A percentile compares a stretch with the other conserved stretches of the same genome.
Evolutionary conservation across 1,140 invertebrate species (phyloP).

Genomic region (Tetraneura akinire): DNA sequence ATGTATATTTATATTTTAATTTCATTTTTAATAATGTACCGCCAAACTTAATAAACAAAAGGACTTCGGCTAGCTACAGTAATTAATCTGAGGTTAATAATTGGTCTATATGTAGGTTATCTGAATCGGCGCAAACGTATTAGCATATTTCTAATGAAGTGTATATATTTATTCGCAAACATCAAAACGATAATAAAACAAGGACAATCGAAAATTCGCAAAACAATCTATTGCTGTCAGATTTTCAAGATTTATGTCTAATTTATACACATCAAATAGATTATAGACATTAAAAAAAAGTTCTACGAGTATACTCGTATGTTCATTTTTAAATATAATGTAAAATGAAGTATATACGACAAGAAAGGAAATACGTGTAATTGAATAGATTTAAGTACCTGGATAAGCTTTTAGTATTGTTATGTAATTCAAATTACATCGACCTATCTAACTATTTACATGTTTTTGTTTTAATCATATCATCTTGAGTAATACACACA

Average conservation of each 20-base stretch:
- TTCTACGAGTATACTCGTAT: too few relatives aligned
- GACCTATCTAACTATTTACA: not conserved
- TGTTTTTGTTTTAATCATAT: not conserved
- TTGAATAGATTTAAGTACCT: not conserved
- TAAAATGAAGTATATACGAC: slow-evolving; percentile 9
- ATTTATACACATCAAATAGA: slow-evolving; percentile 26
- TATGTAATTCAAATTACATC: slow-evolving; percentile 23
- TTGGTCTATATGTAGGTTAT: slow-evolving; percentile 44
- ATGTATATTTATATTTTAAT: too few relatives aligned
- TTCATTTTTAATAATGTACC: too few relatives aligned
- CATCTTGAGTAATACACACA: not conserved
- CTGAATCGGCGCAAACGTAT: slow-evolving; percentile 35
- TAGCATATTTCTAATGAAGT: slow-evolving; percentile 7
- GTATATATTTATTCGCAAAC: slow-evolving; percentile 38
- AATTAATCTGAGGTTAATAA: slow-evolving; percentile 36
- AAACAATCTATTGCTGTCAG: not conserved
- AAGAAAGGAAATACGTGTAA: not conserved
- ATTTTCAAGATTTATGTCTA: slow-evolving; percentile 42
- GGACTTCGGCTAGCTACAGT: not conserved
- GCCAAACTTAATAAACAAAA: slow-evolving; percentile 25
- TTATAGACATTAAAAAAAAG: not conserved
- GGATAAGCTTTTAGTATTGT: not conserved
- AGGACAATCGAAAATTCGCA: slow-evolving; percentile 45
- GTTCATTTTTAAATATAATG: not conserved
- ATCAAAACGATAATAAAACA: slow-evolving; percentile 28